Conservation (phyloP, 1,140 invertebrate genomes). For the Schmidtea mediterranea region DNA sequence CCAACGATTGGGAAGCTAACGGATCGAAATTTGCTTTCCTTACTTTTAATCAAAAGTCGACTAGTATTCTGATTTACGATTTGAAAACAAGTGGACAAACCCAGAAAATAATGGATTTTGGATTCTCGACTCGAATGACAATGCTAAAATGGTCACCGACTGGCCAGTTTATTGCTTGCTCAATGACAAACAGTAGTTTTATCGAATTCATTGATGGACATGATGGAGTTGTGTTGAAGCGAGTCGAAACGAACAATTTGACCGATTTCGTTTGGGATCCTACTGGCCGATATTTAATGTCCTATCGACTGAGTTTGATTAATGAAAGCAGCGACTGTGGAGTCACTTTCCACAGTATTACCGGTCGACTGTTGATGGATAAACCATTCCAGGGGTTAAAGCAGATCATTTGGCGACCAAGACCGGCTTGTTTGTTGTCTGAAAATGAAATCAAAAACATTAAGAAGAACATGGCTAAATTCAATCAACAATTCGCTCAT, state of each 20-base stretch:
- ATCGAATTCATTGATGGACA: conserved; percentile 79
- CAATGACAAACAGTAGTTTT: conserved; percentile 57
- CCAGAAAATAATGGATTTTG: conserved; percentile 13
- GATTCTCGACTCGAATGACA: conserved; percentile 13
- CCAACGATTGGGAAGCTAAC: conserved; percentile 85
- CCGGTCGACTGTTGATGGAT: conserved; percentile 46
- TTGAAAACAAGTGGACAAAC: conserved; percentile 12
- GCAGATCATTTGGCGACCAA: conserved; percentile 76
- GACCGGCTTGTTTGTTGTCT: conserved; percentile 53
- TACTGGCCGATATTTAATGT: conserved; percentile 81
- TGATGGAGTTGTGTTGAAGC: conserved; percentile 72
- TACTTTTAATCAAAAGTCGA: conserved; percentile 26
- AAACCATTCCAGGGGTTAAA: conserved; percentile 59
- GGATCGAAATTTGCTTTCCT: conserved; percentile 84
- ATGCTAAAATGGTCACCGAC: conserved; percentile 61
- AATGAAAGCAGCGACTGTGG: conserved; percentile 58
- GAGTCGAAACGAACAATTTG: conserved; percentile 66
- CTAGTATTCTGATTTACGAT: not conserved
- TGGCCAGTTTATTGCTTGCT: conserved; percentile 76
- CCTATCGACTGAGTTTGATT: conserved; percentile 60
- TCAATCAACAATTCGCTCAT: conserved; percentile 71
- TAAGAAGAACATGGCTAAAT: conserved; percentile 90
- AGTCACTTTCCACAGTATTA: conserved; percentile 40
- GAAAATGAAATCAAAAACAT: conserved; percentile 46
- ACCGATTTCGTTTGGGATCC: conserved; percentile 97